These are phyloP conservation scores for Smutsia gigantea DNA, from an alignment of 2,797 vertebrate species.

Conservation along the genomic window DNA sequence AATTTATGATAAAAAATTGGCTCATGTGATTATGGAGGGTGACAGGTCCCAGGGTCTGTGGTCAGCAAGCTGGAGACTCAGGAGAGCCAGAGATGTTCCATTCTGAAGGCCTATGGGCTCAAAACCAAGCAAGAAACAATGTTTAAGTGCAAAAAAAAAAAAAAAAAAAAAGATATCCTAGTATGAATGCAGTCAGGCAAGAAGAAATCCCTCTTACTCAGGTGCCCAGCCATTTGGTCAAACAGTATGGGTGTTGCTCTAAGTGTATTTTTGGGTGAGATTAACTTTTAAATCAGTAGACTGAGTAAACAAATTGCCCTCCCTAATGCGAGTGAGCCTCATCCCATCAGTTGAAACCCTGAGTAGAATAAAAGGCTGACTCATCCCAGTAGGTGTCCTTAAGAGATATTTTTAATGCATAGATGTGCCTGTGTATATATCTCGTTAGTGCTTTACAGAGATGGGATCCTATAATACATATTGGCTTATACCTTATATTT, in stretches of 20 bases:
- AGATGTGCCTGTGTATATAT: neutral
- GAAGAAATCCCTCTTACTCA: neutral
- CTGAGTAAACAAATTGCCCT: neutral
- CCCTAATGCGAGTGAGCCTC: neutral
- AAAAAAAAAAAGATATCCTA: neutral
- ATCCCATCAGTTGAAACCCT: neutral
- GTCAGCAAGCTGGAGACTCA: neutral
- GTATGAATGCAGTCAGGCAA: neutral
- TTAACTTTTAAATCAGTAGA: neutral
- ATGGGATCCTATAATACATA: neutral
- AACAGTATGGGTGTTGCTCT: neutral
- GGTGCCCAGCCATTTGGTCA: neutral
- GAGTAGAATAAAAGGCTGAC: neutral
- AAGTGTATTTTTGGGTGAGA: neutral
- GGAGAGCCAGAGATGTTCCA: neutral
- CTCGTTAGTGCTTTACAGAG: neutral
- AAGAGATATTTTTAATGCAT: neutral
- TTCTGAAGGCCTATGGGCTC: neutral
- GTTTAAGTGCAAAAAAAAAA: neutral
- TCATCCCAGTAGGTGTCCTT: neutral
- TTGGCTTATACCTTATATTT: neutral
- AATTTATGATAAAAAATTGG: neutral
- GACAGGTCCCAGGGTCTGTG: neutral
- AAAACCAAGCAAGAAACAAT: neutral
- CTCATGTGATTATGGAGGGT: neutral